Conservation (phyloP, 2,797 vertebrate genomes). For the Rhinoraja longicauda region DNA sequence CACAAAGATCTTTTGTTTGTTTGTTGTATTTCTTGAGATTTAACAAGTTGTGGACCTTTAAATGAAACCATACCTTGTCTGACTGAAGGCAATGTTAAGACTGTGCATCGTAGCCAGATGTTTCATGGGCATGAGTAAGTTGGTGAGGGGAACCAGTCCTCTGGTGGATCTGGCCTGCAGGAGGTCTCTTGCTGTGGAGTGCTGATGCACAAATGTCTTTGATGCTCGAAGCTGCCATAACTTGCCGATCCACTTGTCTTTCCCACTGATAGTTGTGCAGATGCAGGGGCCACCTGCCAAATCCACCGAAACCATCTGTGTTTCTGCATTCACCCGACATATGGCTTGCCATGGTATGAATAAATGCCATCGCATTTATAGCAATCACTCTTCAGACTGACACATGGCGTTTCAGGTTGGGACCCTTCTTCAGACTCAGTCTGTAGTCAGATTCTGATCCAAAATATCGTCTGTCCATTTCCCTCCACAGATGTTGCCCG, state of each 20-base stretch:
- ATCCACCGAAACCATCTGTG: too few species aligned
- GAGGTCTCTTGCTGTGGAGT: not conserved
- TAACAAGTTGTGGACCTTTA: too few species aligned
- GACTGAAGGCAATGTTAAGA: not conserved
- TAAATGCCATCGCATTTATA: not conserved
- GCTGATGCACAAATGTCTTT: not conserved
- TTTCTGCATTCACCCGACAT: not conserved
- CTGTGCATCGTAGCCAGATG: not conserved
- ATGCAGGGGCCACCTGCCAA: not conserved
- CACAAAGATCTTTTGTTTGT: not conserved
- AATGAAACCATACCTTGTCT: not conserved
- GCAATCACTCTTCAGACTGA: too few species aligned
- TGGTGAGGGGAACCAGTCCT: too few species aligned
- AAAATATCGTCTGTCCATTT: too few species aligned
- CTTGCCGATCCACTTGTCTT: not conserved
- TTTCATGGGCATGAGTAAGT: too few species aligned
- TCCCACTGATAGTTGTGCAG: not conserved
- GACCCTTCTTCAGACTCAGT: too few species aligned
- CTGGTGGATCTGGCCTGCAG: not conserved
- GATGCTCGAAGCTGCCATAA: not conserved
- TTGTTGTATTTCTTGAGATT: not conserved
- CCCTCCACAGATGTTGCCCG: too few species aligned
- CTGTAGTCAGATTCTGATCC: too few species aligned
- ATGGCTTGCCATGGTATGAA: not conserved
- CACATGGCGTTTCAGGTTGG: too few species aligned